Evolutionary conservation across 2,113 vertebrate species (phyloP).

Genomic region (Xiphias gladius): DNA sequence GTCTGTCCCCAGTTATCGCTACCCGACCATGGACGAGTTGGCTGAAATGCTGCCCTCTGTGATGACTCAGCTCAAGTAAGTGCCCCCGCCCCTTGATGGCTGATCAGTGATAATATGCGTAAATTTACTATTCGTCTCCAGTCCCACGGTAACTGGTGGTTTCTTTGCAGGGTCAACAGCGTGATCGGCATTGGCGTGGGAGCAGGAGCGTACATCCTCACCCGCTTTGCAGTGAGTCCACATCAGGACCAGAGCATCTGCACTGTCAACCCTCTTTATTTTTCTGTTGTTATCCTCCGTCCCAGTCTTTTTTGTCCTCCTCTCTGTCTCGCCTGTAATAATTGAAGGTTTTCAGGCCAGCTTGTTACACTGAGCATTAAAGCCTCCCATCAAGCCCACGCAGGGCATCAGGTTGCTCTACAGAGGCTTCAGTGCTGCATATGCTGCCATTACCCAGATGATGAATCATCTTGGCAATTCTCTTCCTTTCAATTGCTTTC

Average conservation of each 20-base stretch:
- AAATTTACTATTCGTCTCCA: conserved; percentile 2
- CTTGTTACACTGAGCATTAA: conserved; percentile 36
- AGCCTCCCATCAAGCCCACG: conserved; percentile 48
- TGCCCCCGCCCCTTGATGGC: conserved; percentile 15
- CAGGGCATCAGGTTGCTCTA: conserved; percentile 38
- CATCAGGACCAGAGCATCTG: not conserved
- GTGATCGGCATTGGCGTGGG: conserved; percentile 85
- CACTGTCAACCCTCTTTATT: not conserved
- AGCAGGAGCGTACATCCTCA: conserved; percentile 84
- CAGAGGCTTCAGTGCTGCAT: conserved; percentile 25
- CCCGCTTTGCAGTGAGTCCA: conserved; percentile 83
- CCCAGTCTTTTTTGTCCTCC: not conserved
- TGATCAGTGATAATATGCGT: conserved; percentile 31
- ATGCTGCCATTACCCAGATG: conserved; percentile 16
- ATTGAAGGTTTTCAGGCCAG: conserved; percentile 38
- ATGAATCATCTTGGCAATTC: conserved; percentile 59
- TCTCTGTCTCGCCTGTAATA: conserved; percentile 29
- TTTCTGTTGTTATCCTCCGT: not conserved
- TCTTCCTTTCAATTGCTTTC: conserved; percentile 22
- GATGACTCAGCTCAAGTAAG: conserved; percentile 93
- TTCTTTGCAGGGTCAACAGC: conserved; percentile 79
- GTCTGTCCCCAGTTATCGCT: conserved; percentile 88
- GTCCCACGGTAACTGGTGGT: conserved; percentile 16
- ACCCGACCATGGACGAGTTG: conserved; percentile 95
- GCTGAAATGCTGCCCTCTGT: conserved; percentile 96